Percentiles rank a stretch among this genome's conserved stretches.
phyloP scores from a whole-genome alignment of 1,140 invertebrate genomes.

The Macrobrachium rosenbergii region DNA sequence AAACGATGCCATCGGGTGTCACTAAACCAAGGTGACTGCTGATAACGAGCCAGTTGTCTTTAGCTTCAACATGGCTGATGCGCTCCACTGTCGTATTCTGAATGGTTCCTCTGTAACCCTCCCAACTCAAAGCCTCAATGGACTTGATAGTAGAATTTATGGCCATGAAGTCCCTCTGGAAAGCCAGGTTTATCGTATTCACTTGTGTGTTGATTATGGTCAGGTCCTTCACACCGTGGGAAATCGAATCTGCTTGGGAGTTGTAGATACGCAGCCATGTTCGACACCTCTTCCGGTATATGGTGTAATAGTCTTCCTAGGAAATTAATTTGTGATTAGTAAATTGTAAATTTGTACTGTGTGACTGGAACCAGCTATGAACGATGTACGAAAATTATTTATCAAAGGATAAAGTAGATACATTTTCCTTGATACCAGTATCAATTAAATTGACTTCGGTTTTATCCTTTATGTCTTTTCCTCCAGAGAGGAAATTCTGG shows the following conservation, averaged over 20 bases:
- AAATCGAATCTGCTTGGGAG: constrained; percentile 30
- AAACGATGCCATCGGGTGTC: constrained; percentile 28
- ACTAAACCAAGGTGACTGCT: constrained; percentile 24
- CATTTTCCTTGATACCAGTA: no score
- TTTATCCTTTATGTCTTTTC: no score
- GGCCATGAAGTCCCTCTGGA: constrained; percentile 56
- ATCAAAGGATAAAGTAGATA: no score
- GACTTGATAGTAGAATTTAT: constrained; percentile 48
- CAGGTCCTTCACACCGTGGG: constrained; percentile 49
- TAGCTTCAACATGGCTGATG: constrained; percentile 17
- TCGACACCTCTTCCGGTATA: constrained; percentile 19
- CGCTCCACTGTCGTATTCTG: constrained; percentile 23
- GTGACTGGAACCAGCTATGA: no score
- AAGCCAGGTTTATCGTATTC: constrained; percentile 24
- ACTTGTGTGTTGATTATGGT: constrained; percentile 27
- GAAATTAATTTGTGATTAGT: neutral
- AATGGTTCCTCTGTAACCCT: constrained; percentile 40
- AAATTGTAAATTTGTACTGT: neutral
- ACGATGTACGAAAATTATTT: no score
- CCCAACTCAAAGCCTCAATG: constrained; percentile 38
- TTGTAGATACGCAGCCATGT: constrained; percentile 52
- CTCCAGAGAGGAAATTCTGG: no score
- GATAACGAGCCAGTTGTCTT: constrained; percentile 41
- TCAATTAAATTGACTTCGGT: no score
- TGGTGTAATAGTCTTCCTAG: neutral